Conservation (phyloP, 2,113 vertebrate species). For the Ibidorhyncha struthersii region DNA sequence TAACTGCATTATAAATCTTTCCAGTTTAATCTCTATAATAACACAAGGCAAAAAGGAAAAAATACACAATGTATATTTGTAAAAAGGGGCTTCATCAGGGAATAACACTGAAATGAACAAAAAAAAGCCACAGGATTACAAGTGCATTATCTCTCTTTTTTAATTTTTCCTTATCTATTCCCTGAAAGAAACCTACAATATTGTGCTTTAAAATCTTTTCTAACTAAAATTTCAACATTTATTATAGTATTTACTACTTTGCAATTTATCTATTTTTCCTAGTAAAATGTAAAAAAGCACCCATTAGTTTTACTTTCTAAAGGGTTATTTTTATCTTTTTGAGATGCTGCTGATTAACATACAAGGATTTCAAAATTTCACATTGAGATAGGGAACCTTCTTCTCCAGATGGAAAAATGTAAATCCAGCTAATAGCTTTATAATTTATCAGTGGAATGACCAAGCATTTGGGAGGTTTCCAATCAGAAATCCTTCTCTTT, state of each 20-base stretch:
- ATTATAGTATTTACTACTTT: not conserved
- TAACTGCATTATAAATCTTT: not conserved
- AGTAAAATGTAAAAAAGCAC: not conserved
- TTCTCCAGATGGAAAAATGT: not conserved
- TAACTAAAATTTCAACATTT: not conserved
- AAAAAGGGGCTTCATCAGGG: not conserved
- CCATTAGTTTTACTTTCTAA: constrained; percentile 29
- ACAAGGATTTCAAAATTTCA: not conserved
- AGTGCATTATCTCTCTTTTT: not conserved
- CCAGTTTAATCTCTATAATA: not conserved
- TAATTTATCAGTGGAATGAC: not conserved
- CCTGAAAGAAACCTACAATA: not conserved
- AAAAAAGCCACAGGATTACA: not conserved
- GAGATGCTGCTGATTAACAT: not conserved
- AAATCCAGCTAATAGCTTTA: not conserved
- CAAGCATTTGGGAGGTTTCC: not conserved
- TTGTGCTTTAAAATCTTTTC: not conserved
- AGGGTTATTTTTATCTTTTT: not conserved
- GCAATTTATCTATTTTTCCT: not conserved
- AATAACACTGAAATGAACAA: constrained; percentile 8
- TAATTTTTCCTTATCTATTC: not conserved
- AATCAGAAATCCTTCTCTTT: not conserved
- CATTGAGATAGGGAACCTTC: not conserved
- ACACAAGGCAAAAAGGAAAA: not conserved
- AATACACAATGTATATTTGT: not conserved